Conservation (phyloP, 2,113 vertebrate species). For the Xerus inauris region DNA sequence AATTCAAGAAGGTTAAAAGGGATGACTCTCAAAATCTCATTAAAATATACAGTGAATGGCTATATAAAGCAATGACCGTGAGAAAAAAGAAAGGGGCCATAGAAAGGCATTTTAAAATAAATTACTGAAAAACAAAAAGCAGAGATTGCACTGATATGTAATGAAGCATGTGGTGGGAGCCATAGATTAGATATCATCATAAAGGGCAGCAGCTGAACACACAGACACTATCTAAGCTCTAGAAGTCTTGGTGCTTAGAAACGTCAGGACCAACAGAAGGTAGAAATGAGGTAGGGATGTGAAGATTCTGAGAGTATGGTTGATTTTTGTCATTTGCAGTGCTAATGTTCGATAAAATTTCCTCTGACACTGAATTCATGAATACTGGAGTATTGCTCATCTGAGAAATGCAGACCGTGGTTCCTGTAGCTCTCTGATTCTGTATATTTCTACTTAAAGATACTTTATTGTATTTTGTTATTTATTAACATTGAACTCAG, state of each 20-base stretch:
- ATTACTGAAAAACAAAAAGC: background rate
- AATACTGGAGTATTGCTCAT: background rate
- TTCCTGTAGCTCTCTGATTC: background rate
- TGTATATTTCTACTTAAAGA: background rate
- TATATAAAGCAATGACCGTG: background rate
- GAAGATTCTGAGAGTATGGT: background rate
- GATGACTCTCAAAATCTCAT: background rate
- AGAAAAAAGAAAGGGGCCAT: background rate
- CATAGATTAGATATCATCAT: background rate
- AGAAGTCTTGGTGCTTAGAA: background rate
- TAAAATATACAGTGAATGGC: background rate
- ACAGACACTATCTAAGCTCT: background rate
- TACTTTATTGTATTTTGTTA: background rate
- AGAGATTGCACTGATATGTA: background rate
- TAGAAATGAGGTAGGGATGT: background rate
- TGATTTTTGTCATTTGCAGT: background rate
- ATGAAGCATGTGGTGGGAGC: background rate
- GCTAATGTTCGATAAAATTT: background rate
- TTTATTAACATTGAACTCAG: background rate
- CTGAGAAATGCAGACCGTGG: background rate
- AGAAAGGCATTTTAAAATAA: background rate
- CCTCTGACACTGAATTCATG: background rate
- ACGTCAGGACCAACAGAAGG: background rate
- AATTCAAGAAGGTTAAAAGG: background rate
- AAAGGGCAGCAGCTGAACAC: background rate